phyloP scores from a whole-genome alignment of 2,113 vertebrate genomes.

The Pipa parva region DNA sequence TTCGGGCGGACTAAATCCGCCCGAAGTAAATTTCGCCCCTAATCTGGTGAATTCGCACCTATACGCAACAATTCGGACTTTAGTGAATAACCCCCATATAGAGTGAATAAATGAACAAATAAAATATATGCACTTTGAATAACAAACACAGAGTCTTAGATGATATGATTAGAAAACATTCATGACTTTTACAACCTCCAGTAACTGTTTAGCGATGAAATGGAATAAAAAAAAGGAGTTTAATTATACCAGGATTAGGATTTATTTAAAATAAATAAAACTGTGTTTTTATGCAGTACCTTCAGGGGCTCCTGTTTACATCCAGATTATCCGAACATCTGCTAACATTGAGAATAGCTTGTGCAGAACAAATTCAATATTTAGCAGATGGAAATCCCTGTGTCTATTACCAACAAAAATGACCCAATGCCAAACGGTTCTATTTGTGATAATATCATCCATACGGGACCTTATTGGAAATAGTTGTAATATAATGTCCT shows the following conservation, averaged over 20 bases:
- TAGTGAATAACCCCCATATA: too few species aligned
- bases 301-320: conserved; percentile 38
- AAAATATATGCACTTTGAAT: conserved; percentile 62
- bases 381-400: conserved; percentile 37
- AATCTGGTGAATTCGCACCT: too few species aligned
- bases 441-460: conserved; percentile 21
- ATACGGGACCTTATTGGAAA: conserved; percentile 30
- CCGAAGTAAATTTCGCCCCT: too few species aligned
- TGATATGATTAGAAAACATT: conserved; percentile 44
- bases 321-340: conserved; percentile 35
- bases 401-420: conserved; percentile 27
- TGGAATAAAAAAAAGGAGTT: conserved; percentile 46
- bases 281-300: conserved; percentile 36
- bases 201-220: conserved; percentile 47
- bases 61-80: too few species aligned
- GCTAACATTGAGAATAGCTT: conserved; percentile 28
- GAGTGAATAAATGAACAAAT: conserved; percentile 42
- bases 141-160: conserved; percentile 52
- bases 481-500: conserved; percentile 32
- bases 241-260: conserved; percentile 36
- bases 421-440: conserved; percentile 8
- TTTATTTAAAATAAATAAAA: too few species aligned
- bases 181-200: conserved; percentile 26
- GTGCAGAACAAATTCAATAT: conserved; percentile 25
- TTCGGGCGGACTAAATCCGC: too few species aligned